phyloP scores from a whole-genome alignment of 1,140 invertebrate species.

The Formica exsecta region DNA sequence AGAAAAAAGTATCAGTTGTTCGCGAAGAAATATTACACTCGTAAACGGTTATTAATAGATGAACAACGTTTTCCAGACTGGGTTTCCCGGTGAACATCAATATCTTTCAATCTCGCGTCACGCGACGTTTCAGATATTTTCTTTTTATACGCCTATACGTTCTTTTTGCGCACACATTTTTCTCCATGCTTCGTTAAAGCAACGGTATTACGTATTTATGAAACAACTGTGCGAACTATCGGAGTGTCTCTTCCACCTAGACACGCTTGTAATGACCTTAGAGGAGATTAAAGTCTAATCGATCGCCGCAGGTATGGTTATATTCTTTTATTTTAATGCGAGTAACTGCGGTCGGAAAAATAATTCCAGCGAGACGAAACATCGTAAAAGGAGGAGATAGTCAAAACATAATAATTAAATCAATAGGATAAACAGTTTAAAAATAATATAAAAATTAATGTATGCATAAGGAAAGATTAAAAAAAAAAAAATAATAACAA shows the following conservation, averaged over 20 bases:
- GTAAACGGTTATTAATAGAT: slow-evolving; percentile 48
- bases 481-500: not conserved
- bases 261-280: slow-evolving; percentile 68
- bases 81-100: not conserved
- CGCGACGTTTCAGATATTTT: slow-evolving; percentile 25
- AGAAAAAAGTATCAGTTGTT: not conserved
- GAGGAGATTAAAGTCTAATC: slow-evolving; percentile 67
- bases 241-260: slow-evolving; percentile 1
- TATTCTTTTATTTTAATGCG: not conserved
- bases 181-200: not conserved
- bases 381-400: not conserved
- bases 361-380: not conserved
- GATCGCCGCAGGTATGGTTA: slow-evolving; percentile 61
- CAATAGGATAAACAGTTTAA: not conserved
- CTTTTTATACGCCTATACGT: not conserved
- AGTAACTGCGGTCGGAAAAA: not conserved
- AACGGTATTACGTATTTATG: not conserved
- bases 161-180: not conserved
- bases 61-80: not conserved
- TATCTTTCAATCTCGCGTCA: slow-evolving; percentile 13
- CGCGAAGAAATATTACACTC: not conserved
- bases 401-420: not conserved
- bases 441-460: not conserved
- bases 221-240: not conserved
- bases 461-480: not conserved